A percentile compares a stretch with the other conserved stretches of the same genome.
Conservation (phyloP, 2,113 vertebrate species). For the Pithys albifrons region DNA sequence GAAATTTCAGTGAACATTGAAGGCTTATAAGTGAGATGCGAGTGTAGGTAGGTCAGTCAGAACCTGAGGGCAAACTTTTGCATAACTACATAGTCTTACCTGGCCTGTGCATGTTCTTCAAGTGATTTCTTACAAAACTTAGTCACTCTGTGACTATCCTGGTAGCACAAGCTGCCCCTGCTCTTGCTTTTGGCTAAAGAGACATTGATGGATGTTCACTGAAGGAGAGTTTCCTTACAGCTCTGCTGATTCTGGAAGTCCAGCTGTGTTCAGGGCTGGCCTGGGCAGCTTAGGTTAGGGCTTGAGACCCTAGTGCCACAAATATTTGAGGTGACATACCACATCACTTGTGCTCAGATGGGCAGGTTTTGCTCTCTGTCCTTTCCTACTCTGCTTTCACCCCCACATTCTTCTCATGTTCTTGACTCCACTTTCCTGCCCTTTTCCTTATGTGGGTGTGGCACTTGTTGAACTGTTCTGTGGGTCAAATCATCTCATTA, state of each 20-base stretch:
- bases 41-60: neutral
- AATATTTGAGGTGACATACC: neutral
- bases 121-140: neutral
- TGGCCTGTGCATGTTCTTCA: neutral
- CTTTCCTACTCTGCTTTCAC: neutral
- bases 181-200: neutral
- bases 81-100: neutral
- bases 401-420: neutral
- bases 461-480: neutral
- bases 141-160: neutral
- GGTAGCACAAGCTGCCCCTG: neutral
- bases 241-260: neutral
- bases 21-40: neutral
- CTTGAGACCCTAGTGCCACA: neutral
- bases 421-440: neutral
- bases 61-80: accelerated
- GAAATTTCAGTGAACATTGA: neutral
- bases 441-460: neutral
- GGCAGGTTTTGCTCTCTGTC: neutral
- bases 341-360: neutral
- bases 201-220: neutral
- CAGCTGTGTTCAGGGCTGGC: neutral
- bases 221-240: neutral
- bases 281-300: neutral
- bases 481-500: neutral